These are phyloP conservation scores for Phoxinus dragarum DNA, from an alignment of 2,797 vertebrate species.

Conservation along the genomic window DNA sequence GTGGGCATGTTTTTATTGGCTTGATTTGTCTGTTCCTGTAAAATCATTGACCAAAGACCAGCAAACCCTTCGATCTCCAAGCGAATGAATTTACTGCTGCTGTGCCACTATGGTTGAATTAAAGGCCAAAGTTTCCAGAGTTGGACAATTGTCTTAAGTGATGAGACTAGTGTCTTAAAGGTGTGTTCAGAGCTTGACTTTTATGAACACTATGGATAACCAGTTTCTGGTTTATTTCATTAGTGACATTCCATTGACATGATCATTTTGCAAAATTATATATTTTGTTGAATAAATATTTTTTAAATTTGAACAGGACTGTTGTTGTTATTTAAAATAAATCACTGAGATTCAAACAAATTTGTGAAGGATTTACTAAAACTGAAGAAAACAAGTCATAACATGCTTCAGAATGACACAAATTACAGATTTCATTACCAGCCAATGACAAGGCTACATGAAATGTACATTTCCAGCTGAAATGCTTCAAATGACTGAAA, in stretches of 20 bases:
- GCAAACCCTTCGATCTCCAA: background rate
- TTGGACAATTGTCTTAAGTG: background rate
- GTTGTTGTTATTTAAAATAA: background rate
- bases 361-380: conserved; percentile 33
- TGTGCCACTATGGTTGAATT: conserved; percentile 26
- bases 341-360: background rate
- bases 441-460: background rate
- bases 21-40: background rate
- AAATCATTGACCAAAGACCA: conserved; percentile 28
- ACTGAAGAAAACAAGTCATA: background rate
- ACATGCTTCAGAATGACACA: background rate
- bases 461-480: background rate
- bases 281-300: conserved; percentile 43
- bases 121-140: conserved; percentile 25
- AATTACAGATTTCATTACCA: background rate
- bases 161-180: conserved; percentile 26
- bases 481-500: background rate
- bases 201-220: conserved; percentile 10
- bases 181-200: background rate
- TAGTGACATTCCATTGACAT: background rate
- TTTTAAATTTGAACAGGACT: conserved; percentile 5
- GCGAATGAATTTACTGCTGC: background rate
- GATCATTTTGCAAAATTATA: background rate
- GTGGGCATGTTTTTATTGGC: background rate
- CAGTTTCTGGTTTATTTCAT: background rate